Evolutionary conservation across 2,113 vertebrate genomes (phyloP).

Genomic region (Lophotis ruficrista): DNA sequence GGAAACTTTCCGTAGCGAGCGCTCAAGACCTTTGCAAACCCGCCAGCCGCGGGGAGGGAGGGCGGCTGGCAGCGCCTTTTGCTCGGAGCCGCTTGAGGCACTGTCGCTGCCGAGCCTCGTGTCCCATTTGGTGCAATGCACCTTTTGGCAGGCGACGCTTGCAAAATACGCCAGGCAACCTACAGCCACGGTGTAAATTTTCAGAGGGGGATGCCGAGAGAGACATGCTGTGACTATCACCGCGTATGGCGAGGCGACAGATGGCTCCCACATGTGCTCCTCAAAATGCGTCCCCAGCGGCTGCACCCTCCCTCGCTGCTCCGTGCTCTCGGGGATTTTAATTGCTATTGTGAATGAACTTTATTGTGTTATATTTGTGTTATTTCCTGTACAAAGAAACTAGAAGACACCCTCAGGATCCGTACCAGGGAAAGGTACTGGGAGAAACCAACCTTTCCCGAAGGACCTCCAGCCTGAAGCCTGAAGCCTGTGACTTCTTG

Average conservation of each 20-base stretch:
- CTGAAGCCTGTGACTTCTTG: neutral
- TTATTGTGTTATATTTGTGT: neutral
- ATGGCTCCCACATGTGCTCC: slow-evolving; percentile 34
- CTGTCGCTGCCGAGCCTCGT: neutral
- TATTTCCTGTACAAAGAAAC: neutral
- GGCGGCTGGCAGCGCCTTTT: neutral
- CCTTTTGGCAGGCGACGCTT: neutral
- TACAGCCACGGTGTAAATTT: neutral
- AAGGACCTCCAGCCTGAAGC: neutral
- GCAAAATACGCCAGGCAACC: neutral
- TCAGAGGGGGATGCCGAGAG: neutral
- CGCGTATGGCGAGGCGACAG: neutral
- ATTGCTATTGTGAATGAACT: neutral
- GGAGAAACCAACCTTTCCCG: neutral
- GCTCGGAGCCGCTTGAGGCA: neutral
- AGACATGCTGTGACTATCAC: neutral
- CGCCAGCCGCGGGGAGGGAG: too few relatives aligned
- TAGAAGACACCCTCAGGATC: neutral
- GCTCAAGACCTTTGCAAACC: neutral
- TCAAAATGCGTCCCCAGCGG: neutral
- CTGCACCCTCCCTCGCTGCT: neutral
- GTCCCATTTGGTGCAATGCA: neutral
- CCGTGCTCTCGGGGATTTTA: neutral
- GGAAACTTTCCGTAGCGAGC: neutral
- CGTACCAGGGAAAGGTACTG: rapidly evolving